phyloP scores from a whole-genome alignment of 2,888 invertebrate species.

The Melanostoma mellinum region DNA sequence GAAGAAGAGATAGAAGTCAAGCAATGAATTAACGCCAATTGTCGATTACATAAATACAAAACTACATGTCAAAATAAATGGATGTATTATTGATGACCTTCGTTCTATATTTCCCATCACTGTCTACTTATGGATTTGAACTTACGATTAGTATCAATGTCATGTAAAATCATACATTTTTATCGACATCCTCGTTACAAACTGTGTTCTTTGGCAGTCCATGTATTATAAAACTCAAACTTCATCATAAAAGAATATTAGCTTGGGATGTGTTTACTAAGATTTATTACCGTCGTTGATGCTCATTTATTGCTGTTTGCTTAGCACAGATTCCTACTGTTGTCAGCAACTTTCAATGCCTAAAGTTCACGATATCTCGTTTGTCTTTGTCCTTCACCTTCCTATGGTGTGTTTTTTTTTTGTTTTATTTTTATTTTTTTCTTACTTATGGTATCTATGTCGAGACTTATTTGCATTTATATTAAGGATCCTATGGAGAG shows the following conservation, averaged over 20 bases:
- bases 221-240: constrained; percentile 58
- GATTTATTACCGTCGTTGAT: constrained; percentile 63
- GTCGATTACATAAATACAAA: too few species aligned
- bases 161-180: constrained; percentile 33
- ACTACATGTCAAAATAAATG: too few species aligned
- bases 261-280: constrained; percentile 48
- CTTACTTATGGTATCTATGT: constrained; percentile 41
- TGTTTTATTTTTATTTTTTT: background rate
- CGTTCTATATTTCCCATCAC: too few species aligned
- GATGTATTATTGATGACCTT: too few species aligned
- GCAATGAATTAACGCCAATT: too few species aligned
- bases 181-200: constrained; percentile 11
- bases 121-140: background rate
- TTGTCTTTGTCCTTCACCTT: constrained; percentile 69
- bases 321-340: constrained; percentile 58
- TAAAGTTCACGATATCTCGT: constrained; percentile 68
- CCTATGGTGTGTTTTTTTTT: constrained; percentile 9
- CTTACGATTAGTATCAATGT: constrained; percentile 21
- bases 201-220: constrained; percentile 30
- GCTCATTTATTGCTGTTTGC: constrained; percentile 69
- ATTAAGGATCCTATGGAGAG: constrained; percentile 71
- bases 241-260: constrained; percentile 56
- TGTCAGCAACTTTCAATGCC: constrained; percentile 66
- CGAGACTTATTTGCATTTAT: constrained; percentile 74
- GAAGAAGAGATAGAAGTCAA: too few species aligned